A percentile compares a stretch with the other conserved stretches of the same genome.
These are phyloP conservation scores for Sphenopsis melanotis DNA, from an alignment of 2,797 vertebrate species.

Conservation along the genomic window DNA sequence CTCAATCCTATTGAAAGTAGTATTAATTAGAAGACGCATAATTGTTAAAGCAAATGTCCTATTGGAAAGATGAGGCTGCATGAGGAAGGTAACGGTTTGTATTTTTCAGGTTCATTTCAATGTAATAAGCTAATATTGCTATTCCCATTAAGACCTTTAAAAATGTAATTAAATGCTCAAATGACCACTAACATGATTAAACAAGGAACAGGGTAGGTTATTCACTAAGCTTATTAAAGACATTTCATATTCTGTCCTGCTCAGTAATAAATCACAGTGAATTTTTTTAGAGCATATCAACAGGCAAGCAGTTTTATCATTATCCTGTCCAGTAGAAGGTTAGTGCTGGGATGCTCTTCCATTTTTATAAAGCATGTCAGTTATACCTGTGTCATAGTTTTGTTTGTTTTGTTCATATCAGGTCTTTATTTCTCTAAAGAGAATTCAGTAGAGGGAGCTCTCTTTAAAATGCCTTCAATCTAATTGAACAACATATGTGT, in stretches of 20 bases:
- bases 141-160: conserved; percentile 47
- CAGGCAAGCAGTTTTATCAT: conserved; percentile 39
- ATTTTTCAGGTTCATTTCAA: conserved; percentile 67
- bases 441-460: neutral
- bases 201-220: conserved; percentile 48
- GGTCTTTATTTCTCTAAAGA: neutral
- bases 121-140: conserved; percentile 47
- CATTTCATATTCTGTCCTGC: conserved; percentile 10
- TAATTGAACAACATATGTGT: neutral
- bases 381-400: neutral
- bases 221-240: conserved; percentile 61
- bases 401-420: neutral
- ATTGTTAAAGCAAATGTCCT: neutral
- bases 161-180: conserved; percentile 73
- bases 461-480: neutral
- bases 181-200: conserved; percentile 65
- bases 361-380: neutral
- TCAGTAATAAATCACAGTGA: conserved; percentile 59
- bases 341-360: neutral
- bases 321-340: neutral
- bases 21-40: conserved; percentile 21
- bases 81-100: neutral
- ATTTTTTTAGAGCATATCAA: conserved; percentile 43
- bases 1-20: neutral
- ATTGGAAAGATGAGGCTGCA: neutral